Evolutionary conservation across 2,888 invertebrate species (phyloP).

Genomic region (Aphidoletes aphidimyza): DNA sequence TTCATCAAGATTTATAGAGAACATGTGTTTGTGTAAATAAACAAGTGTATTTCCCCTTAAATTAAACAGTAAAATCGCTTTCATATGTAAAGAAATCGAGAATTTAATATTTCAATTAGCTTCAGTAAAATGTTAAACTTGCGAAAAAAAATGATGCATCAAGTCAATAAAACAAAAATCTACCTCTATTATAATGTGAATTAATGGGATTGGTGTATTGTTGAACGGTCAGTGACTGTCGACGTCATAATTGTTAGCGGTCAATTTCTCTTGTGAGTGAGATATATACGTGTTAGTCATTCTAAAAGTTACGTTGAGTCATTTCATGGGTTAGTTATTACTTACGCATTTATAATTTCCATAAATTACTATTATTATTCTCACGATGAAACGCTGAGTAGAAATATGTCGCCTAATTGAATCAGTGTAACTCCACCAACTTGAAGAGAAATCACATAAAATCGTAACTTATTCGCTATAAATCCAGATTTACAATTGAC

Average conservation of each 20-base stretch:
- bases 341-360: constrained; percentile 26
- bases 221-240: constrained; percentile 27
- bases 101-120: too few species aligned
- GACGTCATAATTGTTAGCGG: not conserved
- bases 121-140: too few species aligned
- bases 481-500: not conserved
- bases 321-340: not conserved
- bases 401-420: too few species aligned
- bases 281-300: not conserved
- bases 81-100: too few species aligned
- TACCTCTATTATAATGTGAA: too few species aligned
- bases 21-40: too few species aligned
- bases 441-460: not conserved
- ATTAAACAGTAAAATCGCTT: too few species aligned
- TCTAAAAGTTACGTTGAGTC: not conserved
- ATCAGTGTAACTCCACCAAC: too few species aligned
- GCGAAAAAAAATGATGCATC: too few species aligned
- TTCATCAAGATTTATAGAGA: too few species aligned
- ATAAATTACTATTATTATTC: not conserved
- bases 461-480: not conserved
- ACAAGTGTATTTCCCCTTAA: too few species aligned
- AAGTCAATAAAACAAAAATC: too few species aligned
- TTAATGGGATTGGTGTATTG: not conserved
- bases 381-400: not conserved
- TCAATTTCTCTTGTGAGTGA: not conserved